Conservation (phyloP, 2,888 invertebrate genomes). For the Drosophila macrospina region DNA sequence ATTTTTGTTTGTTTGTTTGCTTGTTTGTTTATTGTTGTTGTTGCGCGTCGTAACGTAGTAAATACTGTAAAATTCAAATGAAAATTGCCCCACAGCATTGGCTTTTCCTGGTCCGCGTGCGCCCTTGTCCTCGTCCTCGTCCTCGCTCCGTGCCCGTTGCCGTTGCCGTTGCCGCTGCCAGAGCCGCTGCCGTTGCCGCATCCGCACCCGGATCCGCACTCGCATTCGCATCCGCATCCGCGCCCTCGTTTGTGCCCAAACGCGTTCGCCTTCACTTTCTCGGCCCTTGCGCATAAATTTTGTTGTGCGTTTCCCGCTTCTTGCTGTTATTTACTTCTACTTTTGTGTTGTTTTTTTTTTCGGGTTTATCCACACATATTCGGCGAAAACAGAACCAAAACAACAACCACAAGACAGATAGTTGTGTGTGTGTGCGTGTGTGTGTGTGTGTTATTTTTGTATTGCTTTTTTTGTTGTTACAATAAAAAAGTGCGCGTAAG, state of each 20-base stretch:
- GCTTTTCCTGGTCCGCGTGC: constrained; percentile 14
- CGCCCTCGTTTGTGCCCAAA: constrained; percentile 13
- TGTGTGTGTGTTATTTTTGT: constrained; percentile 15
- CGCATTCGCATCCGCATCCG: neutral
- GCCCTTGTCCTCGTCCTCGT: neutral
- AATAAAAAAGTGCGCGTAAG: neutral
- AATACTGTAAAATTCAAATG: constrained; percentile 51
- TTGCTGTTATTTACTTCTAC: constrained; percentile 25
- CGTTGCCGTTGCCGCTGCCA: neutral
- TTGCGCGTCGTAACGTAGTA: constrained; percentile 29
- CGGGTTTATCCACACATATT: neutral
- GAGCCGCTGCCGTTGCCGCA: neutral
- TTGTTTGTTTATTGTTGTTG: constrained; percentile 11
- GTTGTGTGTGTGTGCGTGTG: neutral
- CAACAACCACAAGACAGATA: neutral
- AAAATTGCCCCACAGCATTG: constrained; percentile 48
- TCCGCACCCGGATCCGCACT: neutral
- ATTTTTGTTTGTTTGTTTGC: neutral
- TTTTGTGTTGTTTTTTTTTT: neutral
- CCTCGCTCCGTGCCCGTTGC: neutral
- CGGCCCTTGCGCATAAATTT: constrained; percentile 39
- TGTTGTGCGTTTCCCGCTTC: constrained; percentile 34
- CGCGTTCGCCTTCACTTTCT: constrained; percentile 18
- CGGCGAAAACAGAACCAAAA: neutral
- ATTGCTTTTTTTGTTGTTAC: constrained; percentile 19